Conservation (phyloP, 2,113 vertebrate genomes). For the cattle (Bos taurus) region DNA sequence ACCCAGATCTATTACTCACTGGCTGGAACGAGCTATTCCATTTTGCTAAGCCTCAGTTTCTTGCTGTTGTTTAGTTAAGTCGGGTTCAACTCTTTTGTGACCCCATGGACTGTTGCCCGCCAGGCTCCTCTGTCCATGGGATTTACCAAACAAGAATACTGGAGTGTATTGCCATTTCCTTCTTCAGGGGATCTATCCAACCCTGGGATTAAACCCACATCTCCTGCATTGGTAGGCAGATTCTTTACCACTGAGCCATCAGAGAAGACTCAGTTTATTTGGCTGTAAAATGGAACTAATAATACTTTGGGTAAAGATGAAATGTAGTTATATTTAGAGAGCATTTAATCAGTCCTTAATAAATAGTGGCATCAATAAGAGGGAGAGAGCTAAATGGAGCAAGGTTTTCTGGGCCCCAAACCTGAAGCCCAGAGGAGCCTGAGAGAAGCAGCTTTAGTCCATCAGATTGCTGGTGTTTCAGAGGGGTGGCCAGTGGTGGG, state of each 20-base stretch:
- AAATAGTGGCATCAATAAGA: neutral
- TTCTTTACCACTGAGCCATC: neutral
- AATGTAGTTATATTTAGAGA: neutral
- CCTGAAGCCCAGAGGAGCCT: neutral
- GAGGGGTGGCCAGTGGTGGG: neutral
- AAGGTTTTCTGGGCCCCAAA: neutral
- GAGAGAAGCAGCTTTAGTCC: neutral
- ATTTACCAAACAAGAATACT: neutral
- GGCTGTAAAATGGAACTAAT: neutral
- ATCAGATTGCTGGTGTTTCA: neutral
- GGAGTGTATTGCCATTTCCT: neutral
- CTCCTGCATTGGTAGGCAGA: neutral
- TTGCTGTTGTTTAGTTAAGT: neutral
- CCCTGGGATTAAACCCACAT: neutral
- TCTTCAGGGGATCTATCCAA: neutral
- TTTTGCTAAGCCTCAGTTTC: neutral
- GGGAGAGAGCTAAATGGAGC: neutral
- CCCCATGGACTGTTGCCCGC: neutral
- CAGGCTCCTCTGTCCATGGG: neutral
- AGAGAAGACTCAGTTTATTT: neutral
- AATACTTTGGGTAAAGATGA: neutral
- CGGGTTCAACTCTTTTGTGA: fast-evolving
- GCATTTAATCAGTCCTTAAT: neutral
- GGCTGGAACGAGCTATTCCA: neutral
- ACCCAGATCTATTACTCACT: neutral